Evolutionary conservation across 2,113 vertebrate genomes (phyloP), one percentile per base, ranked within the genome.

Genomic region (Agapornis roseicollis): DNA sequence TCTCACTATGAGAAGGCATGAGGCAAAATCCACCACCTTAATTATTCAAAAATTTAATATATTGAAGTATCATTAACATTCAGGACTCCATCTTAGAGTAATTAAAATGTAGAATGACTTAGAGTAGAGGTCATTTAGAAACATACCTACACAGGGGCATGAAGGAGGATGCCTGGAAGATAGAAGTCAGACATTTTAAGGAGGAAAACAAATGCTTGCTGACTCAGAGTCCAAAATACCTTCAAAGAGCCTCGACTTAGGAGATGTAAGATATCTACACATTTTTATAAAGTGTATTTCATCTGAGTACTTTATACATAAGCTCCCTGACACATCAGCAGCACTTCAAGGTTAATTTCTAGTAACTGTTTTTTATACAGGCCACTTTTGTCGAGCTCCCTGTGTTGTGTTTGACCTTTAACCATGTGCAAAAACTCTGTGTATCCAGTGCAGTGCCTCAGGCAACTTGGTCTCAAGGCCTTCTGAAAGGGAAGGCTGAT

Each of bases 31-130:
- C n/a, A n/a, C n/a, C 39, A 64, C 73, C 70, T 81, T 64, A 89
- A 39, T 89, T 96, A 81, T 76, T 71, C 70, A 71, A 23, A 47
- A 42, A 68, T 61, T n/a, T 61, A 82, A 69, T 69, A 52, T 56
- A 73, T 11, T 65, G 55, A 91, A 86, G 13, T 60, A 52, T 35
- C 53, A 85, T 91, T 85, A 95, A 85, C 41, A 91, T 95, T 93
- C 90, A 71, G 53, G 71, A 60, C 64, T 91, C 35, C n/a, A 72
- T 61, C 41, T 76, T 82, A 69, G 64, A 58, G 33, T 88, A 89
- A 79, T 64, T 84, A 87, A 89, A 82, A 89, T 76, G 53, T 70
- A 77, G 13, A 37, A 65, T 80, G 82, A 61, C 61, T 76, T 60
- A 44, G 60, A 53, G 29, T 28, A 19, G 66, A 93, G 63, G 53